Base-by-base conservation (phyloP, 1,140 invertebrate genomes). In the Drosophila fuyamai region DNA sequence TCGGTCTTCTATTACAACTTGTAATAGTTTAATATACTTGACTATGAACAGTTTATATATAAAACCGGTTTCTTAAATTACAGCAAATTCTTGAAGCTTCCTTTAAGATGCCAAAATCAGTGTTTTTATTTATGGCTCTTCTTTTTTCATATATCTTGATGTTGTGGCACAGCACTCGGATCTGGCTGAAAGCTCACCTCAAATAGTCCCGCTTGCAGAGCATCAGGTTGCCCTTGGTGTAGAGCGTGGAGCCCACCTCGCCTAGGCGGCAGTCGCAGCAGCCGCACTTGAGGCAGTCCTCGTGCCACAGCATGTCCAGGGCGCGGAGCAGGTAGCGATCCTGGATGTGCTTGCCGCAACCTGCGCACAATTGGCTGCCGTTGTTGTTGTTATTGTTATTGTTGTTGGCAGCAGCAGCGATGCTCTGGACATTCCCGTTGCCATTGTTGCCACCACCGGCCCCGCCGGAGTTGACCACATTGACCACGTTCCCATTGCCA, bases 151-250 rank as follows among this genome's bases (percentile, higher is more conserved):
- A 23, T 23, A 23, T 23, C 23, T 23, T 23, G 23, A 23, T 23
- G 23, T 23, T 23, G 3, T 23, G 23, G 3, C 23, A 23, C 23
- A 23, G 29, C 29, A 32, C 29, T 32, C 29, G 5, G 29, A 32
- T 32, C 1, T 32, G 5, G 29, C 7, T 32, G 0, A 4, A 29
- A 77, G 9, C 93, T 93, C 78, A 97, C 97, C 98, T 98, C 85
- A 99, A 95, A 94, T 99, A 99, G 93, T 99, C 98, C 92, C 98
- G 95, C 93, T 98, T 97, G 95, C 98, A 99, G n/a, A 99, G 95
- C 86, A 99, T 97, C 36, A 99, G 95, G 93, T 99, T 99, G 43
- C 98, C 98, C 93, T 98, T 98, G 36, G 97, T 98, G 93, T 98
- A 99, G 7, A 99, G 95, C 1, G 98, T 98, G 46, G 98, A 98